Evolutionary conservation across 2,797 vertebrate species (phyloP).

Genomic region (Uromys caudimaculatus): DNA sequence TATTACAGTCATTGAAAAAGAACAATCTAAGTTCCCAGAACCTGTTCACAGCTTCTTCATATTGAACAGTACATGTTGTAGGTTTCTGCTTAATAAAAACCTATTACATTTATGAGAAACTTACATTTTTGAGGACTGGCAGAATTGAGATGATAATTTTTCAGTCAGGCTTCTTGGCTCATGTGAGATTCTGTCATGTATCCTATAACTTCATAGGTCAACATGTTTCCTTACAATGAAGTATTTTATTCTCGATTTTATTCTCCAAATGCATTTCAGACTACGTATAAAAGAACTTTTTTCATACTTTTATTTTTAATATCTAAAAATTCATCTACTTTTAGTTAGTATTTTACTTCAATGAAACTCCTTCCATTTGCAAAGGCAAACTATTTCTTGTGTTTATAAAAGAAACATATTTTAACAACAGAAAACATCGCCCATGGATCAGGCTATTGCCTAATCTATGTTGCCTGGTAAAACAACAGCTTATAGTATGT

Average conservation of each 20-base stretch:
- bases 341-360: background rate
- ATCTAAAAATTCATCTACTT: background rate
- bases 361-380: background rate
- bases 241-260: background rate
- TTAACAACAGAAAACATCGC: background rate
- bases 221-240: background rate
- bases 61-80: background rate
- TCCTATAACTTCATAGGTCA: background rate
- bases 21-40: background rate
- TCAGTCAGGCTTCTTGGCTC: background rate
- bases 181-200: background rate
- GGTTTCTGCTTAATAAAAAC: background rate
- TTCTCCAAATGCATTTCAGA: background rate
- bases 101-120: background rate
- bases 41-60: background rate
- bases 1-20: background rate
- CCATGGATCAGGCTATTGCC: background rate
- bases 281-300: background rate
- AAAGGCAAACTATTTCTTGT: slow-evolving; percentile 1
- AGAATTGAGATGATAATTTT: background rate
- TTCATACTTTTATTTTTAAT: background rate
- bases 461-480: background rate
- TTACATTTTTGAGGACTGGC: background rate
- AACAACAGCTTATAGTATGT: background rate
- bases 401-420: background rate